Conservation (phyloP, 2,797 vertebrate genomes). For the Morus bassanus region DNA sequence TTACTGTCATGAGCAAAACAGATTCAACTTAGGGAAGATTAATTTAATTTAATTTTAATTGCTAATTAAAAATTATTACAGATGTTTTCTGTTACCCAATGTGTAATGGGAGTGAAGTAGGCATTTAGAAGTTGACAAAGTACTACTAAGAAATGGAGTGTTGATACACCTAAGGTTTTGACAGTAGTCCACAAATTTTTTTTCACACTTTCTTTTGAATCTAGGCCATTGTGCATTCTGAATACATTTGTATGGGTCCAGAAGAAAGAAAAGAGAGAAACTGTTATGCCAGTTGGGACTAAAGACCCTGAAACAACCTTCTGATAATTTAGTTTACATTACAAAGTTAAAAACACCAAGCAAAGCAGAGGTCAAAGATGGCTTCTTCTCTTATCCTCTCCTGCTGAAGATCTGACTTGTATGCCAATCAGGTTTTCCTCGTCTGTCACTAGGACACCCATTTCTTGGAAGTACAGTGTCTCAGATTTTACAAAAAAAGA, state of each 20-base stretch:
- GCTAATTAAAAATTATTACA: not conserved
- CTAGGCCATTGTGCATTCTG: not conserved
- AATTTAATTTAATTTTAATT: not conserved
- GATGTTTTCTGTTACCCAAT: not conserved
- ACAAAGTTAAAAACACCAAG: not conserved
- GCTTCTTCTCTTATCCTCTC: not conserved
- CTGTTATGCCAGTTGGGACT: not conserved
- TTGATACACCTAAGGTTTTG: not conserved
- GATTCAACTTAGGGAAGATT: not conserved
- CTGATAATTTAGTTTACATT: not conserved
- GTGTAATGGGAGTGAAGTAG: not conserved
- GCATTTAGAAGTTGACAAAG: not conserved
- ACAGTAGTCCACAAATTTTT: not conserved
- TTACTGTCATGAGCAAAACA: not conserved
- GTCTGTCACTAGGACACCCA: not conserved
- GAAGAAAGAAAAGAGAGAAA: not conserved
- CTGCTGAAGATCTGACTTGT: not conserved
- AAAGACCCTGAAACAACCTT: not conserved
- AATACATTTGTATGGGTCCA: not conserved
- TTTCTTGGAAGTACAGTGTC: not conserved
- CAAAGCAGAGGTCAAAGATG: not conserved
- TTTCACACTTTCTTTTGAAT: not conserved
- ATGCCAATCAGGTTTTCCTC: not conserved
- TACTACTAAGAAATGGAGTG: not conserved
- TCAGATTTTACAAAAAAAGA: not conserved